A percentile compares a stretch with the other conserved stretches of the same genome.
Evolutionary conservation across 2,113 vertebrate species (phyloP).

Genomic region (Oryzias woworae): DNA sequence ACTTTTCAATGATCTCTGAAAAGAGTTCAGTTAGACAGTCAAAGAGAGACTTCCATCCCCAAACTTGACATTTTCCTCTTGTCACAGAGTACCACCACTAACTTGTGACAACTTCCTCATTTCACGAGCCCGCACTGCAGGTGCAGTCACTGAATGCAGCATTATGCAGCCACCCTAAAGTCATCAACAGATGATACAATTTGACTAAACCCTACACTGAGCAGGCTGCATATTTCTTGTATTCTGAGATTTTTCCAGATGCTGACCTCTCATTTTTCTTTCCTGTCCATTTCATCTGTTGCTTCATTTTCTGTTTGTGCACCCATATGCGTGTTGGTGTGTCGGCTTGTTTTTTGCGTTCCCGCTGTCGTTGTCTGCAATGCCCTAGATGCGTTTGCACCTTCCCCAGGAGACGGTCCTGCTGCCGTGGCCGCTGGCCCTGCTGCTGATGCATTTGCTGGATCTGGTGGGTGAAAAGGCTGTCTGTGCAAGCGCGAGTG

Average conservation of each 20-base stretch:
- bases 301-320: constrained; percentile 59
- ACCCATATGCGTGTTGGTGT: constrained; percentile 77
- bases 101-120: constrained; percentile 65
- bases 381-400: constrained; percentile 96
- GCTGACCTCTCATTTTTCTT: constrained; percentile 69
- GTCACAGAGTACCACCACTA: constrained; percentile 57
- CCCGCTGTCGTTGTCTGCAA: constrained; percentile 61
- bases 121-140: constrained; percentile 38
- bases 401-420: constrained; percentile 95
- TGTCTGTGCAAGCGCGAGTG: constrained; percentile 14
- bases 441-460: constrained; percentile 95
- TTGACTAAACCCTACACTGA: constrained; percentile 15
- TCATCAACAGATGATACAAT: constrained; percentile 12
- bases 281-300: constrained; percentile 58
- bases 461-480: constrained; percentile 93
- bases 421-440: constrained; percentile 87
- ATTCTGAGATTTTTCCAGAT: constrained; percentile 69
- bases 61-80: constrained; percentile 50
- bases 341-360: constrained; percentile 75
- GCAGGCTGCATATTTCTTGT: constrained; percentile 73
- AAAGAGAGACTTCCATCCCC: constrained; percentile 41
- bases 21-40: constrained; percentile 24
- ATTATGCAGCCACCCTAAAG: constrained; percentile 68
- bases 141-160: constrained; percentile 65
- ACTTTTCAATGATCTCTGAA: constrained; percentile 11